A percentile compares a stretch with the other conserved stretches of the same genome.
phyloP scores from a whole-genome alignment of 92 coral and sea anemone genomes.

The Virgularia gustaviana region DNA sequence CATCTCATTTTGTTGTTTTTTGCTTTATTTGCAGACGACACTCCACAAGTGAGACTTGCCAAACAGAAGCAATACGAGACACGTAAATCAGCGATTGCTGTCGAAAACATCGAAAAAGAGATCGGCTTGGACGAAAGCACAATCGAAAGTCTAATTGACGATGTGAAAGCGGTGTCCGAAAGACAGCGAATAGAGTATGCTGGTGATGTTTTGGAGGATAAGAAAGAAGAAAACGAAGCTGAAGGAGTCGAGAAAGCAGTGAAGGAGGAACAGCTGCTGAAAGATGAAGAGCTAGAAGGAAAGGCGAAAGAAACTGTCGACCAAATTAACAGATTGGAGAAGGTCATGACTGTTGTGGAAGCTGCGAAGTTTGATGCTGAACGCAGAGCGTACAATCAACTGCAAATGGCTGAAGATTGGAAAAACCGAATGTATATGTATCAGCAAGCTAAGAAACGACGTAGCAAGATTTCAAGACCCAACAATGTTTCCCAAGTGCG shows the following conservation, averaged over 20 bases:
- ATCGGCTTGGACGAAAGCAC: constrained; percentile 71
- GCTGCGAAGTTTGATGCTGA: constrained; percentile 88
- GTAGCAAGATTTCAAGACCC: not conserved
- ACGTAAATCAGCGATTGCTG: constrained; percentile 59
- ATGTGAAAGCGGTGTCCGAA: constrained; percentile 40
- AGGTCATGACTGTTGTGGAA: constrained; percentile 80
- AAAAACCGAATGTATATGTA: constrained; percentile 29
- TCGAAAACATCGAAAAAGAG: constrained; percentile 71
- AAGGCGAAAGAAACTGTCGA: constrained; percentile 76
- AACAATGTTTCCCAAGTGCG: not conserved
- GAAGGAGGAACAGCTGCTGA: constrained; percentile 57
- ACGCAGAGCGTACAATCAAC: constrained; percentile 65
- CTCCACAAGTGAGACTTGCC: constrained; percentile 37
- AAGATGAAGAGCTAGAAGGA: constrained; percentile 66
- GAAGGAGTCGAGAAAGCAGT: not conserved
- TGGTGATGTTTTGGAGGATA: constrained; percentile 25
- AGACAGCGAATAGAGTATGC: constrained; percentile 14
- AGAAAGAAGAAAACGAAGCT: constrained; percentile 10
- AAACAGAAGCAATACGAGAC: constrained; percentile 62
- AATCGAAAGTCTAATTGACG: constrained; percentile 67
- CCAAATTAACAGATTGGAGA: constrained; percentile 74
- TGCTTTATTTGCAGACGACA: constrained; percentile 14
- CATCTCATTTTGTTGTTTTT: too few relatives aligned
- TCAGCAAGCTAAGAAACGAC: constrained; percentile 5
- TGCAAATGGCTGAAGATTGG: constrained; percentile 42